Evolutionary conservation across 2,888 invertebrate species (phyloP).

Genomic region (Nomada lathburiana): DNA sequence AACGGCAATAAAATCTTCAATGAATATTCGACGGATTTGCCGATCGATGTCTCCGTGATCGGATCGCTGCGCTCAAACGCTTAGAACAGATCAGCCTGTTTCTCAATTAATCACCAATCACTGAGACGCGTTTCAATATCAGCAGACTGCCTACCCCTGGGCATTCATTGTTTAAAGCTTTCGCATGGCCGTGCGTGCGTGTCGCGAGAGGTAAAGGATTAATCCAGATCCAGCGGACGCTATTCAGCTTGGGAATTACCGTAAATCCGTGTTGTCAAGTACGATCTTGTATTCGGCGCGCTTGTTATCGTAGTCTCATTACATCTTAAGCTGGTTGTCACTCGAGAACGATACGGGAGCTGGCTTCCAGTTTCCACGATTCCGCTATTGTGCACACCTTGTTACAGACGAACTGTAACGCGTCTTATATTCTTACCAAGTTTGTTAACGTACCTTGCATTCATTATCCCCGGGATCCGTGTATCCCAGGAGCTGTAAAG

Average conservation of each 20-base stretch:
- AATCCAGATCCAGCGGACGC: constrained; percentile 16
- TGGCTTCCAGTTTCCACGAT: constrained; percentile 40
- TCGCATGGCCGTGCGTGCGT: constrained; percentile 35
- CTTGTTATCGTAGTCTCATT: constrained; percentile 66
- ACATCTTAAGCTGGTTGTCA: constrained; percentile 65
- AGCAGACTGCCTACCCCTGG: no score
- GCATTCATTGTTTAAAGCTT: constrained; percentile 30
- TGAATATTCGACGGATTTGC: no score
- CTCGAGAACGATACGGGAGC: constrained; percentile 68
- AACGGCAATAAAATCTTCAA: no score
- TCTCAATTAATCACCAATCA: no score
- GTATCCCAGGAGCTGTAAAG: not conserved
- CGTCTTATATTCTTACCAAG: constrained; percentile 44
- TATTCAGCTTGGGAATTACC: constrained; percentile 43
- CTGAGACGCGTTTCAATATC: no score
- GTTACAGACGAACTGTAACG: constrained; percentile 18
- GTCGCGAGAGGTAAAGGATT: constrained; percentile 26
- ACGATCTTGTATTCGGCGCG: constrained; percentile 16
- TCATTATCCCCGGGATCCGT: constrained; percentile 22
- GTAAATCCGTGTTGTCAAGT: constrained; percentile 52
- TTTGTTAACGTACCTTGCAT: constrained; percentile 37
- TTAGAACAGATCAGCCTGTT: no score
- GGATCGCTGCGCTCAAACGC: no score
- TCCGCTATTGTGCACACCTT: constrained; percentile 8
- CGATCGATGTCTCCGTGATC: no score